Evolutionary conservation across 2,888 invertebrate species (phyloP).

Genomic region (Amphipoea oculea): DNA sequence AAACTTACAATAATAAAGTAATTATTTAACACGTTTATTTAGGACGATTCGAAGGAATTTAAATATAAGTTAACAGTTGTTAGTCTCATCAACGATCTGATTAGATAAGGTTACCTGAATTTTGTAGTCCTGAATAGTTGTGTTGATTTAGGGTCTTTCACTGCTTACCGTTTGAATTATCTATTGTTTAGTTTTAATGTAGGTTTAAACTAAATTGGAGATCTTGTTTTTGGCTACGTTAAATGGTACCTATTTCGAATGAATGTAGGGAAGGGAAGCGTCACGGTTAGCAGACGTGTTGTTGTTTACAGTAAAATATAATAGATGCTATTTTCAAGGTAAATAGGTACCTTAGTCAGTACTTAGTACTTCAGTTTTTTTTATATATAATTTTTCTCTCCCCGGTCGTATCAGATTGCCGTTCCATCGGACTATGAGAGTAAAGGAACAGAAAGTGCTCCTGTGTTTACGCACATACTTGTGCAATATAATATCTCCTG

Average conservation of each 20-base stretch:
- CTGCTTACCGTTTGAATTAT: conserved; percentile 53
- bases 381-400: too few species aligned
- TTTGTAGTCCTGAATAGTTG: conserved; percentile 60
- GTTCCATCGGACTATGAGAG: too few species aligned
- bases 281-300: neutral
- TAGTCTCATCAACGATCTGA: conserved; percentile 65
- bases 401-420: too few species aligned
- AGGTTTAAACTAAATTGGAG: conserved; percentile 24
- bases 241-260: neutral
- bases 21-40: conserved; percentile 52
- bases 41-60: conserved; percentile 61
- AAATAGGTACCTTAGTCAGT: too few species aligned
- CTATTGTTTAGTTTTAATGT: conserved; percentile 60
- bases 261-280: neutral
- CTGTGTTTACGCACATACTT: too few species aligned
- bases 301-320: conserved; percentile 4
- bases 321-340: neutral
- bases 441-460: too few species aligned
- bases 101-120: conserved; percentile 65
- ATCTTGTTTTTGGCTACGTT: conserved; percentile 27
- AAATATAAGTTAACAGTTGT: conserved; percentile 56
- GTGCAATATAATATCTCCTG: too few species aligned
- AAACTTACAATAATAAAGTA: conserved; percentile 39
- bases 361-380: neutral
- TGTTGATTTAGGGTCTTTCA: conserved; percentile 62